Evolutionary conservation across 2,888 invertebrate species (phyloP), one percentile per base, ranked within the genome.

Genomic region (Camptogramma bilineatum): DNA sequence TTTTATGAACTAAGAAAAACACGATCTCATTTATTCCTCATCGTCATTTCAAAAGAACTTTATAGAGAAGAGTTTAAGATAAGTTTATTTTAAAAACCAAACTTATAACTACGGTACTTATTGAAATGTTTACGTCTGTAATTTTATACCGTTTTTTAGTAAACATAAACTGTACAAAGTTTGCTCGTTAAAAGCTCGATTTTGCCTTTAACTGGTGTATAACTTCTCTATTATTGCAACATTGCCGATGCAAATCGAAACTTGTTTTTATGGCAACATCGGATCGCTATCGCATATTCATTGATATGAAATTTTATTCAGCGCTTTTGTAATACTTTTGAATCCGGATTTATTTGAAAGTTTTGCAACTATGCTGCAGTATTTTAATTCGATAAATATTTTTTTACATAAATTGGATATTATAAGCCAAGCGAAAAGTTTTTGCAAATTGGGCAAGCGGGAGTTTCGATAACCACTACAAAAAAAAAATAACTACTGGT

Each of bases 161-260:
- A 52, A 52, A 46, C 31, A 24, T 31, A 16, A 39, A 48, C 17
- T 34, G 16, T 17, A 48, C 13, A 47, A 60, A 61, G 42, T 61
- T 61, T 61, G 53, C 48, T 55, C 48, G 61, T 61, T 55, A 61
- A 19, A 51, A 50, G 24, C 39, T 42, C 13, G 28, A 50, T 61
- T 61, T 54, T 54, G 39, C 28, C 50, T 59, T 18, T 21, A 24
- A 58, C 16, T 58, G 47, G 52, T 16, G 50, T 54, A 58, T 50
- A 59, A 59, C 24, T 53, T 53, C 42, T n/a, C 31, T 47, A 51
- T 46, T 59, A 59, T 46, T 39, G 51, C 55, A 52, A 19, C 52
- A 47, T 56, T 56, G 58, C 51, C 60, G 10, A 56, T 56, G 52
- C 28, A 42, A 48, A 39, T 9, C 28, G 28, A 52, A 60, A 21